These are phyloP conservation scores for Hydra vulgaris DNA, from an alignment of 30 jellyfish, hydroid and myxozoan genomes.

Conservation along the genomic window DNA sequence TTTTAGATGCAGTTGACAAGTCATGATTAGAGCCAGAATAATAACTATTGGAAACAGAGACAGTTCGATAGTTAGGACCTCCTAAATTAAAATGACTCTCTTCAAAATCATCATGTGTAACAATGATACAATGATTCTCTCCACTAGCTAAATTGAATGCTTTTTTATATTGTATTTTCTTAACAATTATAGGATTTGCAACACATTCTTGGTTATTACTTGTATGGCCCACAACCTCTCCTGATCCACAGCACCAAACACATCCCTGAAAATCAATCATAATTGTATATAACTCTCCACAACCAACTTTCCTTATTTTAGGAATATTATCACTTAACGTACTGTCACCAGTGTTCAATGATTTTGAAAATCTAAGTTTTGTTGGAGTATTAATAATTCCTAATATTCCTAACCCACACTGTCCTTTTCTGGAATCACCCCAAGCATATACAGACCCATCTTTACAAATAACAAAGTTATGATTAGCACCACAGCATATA, in stretches of 20 bases:
- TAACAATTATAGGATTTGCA: slow-evolving; percentile 40
- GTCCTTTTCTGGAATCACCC: slow-evolving; percentile 98
- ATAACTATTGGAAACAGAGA: slow-evolving; percentile 23
- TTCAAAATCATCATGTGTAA: slow-evolving; percentile 66
- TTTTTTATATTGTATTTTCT: slow-evolving; percentile 31
- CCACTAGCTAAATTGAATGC: slow-evolving; percentile 68
- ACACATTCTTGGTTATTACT: slow-evolving; percentile 38
- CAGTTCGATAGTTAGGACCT: slow-evolving; percentile 42
- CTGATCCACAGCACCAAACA: slow-evolving; percentile 90
- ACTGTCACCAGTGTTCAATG: not conserved
- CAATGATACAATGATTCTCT: slow-evolving; percentile 50
- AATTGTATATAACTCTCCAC: slow-evolving; percentile 67
- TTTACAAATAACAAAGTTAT: slow-evolving; percentile 54
- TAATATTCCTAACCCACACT: slow-evolving; percentile 80
- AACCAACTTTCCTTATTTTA: slow-evolving; percentile 33
- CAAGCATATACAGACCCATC: slow-evolving; percentile 72
- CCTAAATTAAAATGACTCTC: slow-evolving; percentile 10
- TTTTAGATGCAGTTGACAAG: not conserved
- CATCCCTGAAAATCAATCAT: slow-evolving; percentile 60
- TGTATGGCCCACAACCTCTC: slow-evolving; percentile 73
- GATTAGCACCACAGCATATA: slow-evolving; percentile 78
- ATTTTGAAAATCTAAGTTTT: slow-evolving; percentile 41
- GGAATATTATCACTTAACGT: not conserved
- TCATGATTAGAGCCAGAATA: slow-evolving; percentile 4
- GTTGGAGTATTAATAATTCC: slow-evolving; percentile 86